Base-by-base conservation (phyloP, 1,140 invertebrate genomes). In the Oryctes rhinoceros region DNA sequence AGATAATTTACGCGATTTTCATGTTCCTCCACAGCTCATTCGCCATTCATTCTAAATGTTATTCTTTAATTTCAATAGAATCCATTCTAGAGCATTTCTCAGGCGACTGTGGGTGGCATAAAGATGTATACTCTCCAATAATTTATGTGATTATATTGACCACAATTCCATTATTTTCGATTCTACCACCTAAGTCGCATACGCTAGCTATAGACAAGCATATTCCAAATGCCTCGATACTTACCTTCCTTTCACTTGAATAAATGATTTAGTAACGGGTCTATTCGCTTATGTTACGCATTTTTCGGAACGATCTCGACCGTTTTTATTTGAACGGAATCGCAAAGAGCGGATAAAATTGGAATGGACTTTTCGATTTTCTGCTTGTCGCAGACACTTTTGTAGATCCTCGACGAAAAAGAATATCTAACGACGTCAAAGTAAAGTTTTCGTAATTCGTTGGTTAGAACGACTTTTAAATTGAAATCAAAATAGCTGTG, bases 111-210 rank as follows among this genome's bases (percentile, higher is more conserved):
- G 49, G 78, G 49, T 37, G 78, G 78, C 59, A 53, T 53, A 53
- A 9, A 13, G 49, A 53, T n/a, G 49, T 53, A n/a, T 53, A 1
- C 13, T 13, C 5, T 39, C 48, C 9, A 30, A 39, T 62, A 78
- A 78, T 78, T 78, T 78, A 78, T 78, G 78, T 78, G 78, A 78
- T 62, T 48, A 62, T 20, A 30, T 78, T 39, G 49, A 65, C 78
- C 78, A 47, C 78, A 65, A 78, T 59, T 11, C 78, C 62, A 78
- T 78, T 78, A 78, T 78, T 78, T 78, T 65, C 53, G n/a, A 53
- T 53, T 53, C 13, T 53, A 53, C 49, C 49, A 53, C 49, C 11
- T 53, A 53, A 53, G 49, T 53, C 49, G n/a, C 13, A 4, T 13
- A 53, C 49, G 39, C 5, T 44, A 0, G 39, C 39, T 10, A 30